Evolutionary conservation across 2,797 vertebrate genomes (phyloP).

Genomic region (Uromys caudimaculatus): DNA sequence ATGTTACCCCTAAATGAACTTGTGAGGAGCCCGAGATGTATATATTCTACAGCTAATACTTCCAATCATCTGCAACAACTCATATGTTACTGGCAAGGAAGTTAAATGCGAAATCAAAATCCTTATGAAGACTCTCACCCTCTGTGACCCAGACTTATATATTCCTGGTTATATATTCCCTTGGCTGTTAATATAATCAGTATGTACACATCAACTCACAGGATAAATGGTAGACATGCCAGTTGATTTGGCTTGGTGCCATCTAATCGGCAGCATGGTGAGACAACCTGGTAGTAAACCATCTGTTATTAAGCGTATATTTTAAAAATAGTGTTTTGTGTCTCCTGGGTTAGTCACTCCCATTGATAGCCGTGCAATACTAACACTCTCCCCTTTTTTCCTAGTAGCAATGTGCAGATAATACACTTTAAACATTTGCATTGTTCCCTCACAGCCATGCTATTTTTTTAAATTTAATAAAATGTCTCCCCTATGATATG

Average conservation of each 20-base stretch:
- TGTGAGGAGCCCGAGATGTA: not conserved
- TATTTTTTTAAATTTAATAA: constrained; percentile 36
- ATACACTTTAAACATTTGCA: constrained; percentile 27
- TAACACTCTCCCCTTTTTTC: constrained; percentile 48
- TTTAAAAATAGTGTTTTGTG: constrained; percentile 60
- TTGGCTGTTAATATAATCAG: constrained; percentile 70
- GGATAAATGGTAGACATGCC: constrained; percentile 55
- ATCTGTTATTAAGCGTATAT: constrained; percentile 73
- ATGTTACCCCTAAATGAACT: not conserved
- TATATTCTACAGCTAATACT: not conserved
- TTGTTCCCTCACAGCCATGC: not conserved
- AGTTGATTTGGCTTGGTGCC: constrained; percentile 69
- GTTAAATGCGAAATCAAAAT: constrained; percentile 20
- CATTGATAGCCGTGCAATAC: not conserved
- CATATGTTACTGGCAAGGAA: not conserved
- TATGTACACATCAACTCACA: constrained; percentile 68
- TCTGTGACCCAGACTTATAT: constrained; percentile 3
- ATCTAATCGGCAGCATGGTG: constrained; percentile 48
- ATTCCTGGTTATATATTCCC: constrained; percentile 69
- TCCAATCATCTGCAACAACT: not conserved
- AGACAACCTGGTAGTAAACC: constrained; percentile 71
- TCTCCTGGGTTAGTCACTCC: constrained; percentile 64
- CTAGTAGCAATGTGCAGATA: constrained; percentile 1
- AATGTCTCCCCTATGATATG: not conserved
- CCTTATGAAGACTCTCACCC: not conserved